phyloP scores from a whole-genome alignment of 1,140 invertebrate genomes.

The Trachymyrmex septentrionalis region DNA sequence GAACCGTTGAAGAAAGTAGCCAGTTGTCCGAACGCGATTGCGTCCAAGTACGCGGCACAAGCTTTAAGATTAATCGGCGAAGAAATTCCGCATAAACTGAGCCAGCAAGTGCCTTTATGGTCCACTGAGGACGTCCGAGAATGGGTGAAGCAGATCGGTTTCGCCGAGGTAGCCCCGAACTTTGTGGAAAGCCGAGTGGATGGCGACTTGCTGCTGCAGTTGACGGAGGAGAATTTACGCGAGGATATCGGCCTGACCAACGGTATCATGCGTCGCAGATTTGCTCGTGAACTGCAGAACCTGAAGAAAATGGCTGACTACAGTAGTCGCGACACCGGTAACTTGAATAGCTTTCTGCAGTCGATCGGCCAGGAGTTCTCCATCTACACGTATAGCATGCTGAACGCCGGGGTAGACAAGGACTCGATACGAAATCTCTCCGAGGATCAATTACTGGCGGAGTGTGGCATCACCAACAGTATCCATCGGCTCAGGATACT shows the following conservation, averaged over 20 bases:
- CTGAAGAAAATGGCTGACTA: conserved; percentile 99
- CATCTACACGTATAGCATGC: conserved; percentile 98
- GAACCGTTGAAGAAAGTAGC: conserved; percentile 98
- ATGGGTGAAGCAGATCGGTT: conserved; percentile 99
- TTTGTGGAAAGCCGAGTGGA: conserved; percentile 98
- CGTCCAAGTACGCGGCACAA: conserved; percentile 98
- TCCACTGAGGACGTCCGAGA: conserved; percentile 98
- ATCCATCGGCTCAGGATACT: conserved; percentile 97
- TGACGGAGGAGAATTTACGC: conserved; percentile 96
- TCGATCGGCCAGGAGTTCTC: conserved; percentile 96
- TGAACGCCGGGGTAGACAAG: conserved; percentile 97
- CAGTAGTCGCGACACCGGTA: conserved; percentile 96
- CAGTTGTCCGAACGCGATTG: conserved; percentile 98
- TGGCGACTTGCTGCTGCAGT: conserved; percentile 97
- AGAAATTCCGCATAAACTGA: conserved; percentile 98
- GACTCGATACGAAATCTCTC: conserved; percentile 93
- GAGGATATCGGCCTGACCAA: conserved; percentile 97
- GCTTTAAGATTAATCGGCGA: conserved; percentile 98
- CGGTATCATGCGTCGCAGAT: conserved; percentile 97
- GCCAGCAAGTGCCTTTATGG: conserved; percentile 99
- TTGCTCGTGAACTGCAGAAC: conserved; percentile 97
- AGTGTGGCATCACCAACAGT: conserved; percentile 97
- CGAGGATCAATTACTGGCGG: conserved; percentile 95
- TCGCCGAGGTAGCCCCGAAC: conserved; percentile 92
- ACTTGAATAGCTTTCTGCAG: conserved; percentile 96